Conservation (phyloP, 1,140 invertebrate genomes). For the Chrysomallon squamiferum region DNA sequence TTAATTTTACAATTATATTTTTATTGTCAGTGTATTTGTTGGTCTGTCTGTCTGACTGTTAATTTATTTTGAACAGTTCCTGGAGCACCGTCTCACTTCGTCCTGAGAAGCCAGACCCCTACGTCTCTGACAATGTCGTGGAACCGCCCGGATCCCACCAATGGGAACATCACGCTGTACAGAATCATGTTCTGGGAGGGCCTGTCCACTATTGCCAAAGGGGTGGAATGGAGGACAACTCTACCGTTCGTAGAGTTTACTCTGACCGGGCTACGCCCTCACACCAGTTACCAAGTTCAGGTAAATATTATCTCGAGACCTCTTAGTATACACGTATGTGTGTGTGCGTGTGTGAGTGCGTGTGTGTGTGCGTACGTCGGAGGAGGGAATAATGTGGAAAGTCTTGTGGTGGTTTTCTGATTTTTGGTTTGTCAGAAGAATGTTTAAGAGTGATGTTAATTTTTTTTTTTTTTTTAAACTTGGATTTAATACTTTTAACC, state of each 20-base stretch:
- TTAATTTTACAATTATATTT: too few species aligned
- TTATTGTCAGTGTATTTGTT: too few species aligned
- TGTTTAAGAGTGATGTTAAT: too few species aligned
- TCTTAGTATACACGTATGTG: neutral
- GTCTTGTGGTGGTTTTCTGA: too few species aligned
- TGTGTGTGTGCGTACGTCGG: neutral
- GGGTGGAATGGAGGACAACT: neutral
- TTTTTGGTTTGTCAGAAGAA: too few species aligned
- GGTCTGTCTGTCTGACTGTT: too few species aligned
- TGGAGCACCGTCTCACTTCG: conserved; percentile 22
- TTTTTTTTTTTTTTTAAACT: too few species aligned
- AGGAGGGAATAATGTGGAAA: too few species aligned
- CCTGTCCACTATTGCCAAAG: conserved; percentile 7
- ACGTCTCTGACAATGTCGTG: conserved; percentile 29
- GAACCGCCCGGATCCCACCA: conserved; percentile 25
- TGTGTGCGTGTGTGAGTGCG: neutral
- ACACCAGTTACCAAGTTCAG: conserved; percentile 27
- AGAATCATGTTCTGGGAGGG: conserved; percentile 30
- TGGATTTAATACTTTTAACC: too few species aligned
- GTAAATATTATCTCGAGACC: conserved; percentile 11
- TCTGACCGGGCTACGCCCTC: conserved; percentile 15
- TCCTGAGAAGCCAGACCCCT: conserved; percentile 13
- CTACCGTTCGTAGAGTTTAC: conserved; percentile 10
- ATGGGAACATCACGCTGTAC: conserved; percentile 23
- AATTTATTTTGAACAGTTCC: conserved; percentile 25